Base-by-base conservation (phyloP, 2,888 invertebrate species). In the Temnothorax ravouxi region DNA sequence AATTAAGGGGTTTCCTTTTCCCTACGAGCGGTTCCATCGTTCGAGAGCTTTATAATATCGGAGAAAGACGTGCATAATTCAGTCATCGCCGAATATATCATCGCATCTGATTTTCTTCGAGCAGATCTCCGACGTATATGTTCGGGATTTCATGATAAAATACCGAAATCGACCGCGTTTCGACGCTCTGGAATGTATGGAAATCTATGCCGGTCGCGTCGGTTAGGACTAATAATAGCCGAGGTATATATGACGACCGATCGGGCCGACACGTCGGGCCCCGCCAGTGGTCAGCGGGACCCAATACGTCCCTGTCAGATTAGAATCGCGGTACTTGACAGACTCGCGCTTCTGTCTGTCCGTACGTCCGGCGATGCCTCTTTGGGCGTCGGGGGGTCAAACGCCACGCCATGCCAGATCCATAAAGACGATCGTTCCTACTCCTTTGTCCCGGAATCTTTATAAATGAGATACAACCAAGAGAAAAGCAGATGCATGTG, bases 261-360 rank as follows among this genome's bases (percentile, higher is more conserved):
- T 47, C 79, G 44, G 44, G 81, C 86, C 88, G 91, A 91, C 91
- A 89, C 88, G 88, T 41, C 13, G 56, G 66, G 38, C 29, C 54
- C 50, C 47, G 52, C 56, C 64, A 21, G 79, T 13, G 62, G 75
- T 25, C 84, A 50, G 54, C 87, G 88, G 88, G 66, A 89, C 90
- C 92, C 93, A 93, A 94, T 94, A 94, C 94, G 93, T 94, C 92
- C 92, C 92, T 93, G 94, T 94, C 94, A 94, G 94, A 94, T 94
- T 94, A 94, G 92, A 93, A 94, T 94, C 94, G 93, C 92, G 88
- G 90, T 88, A 91, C 93, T 94, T 94, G 94, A 94, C 94, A 94
- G 94, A 92, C 94, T 94, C 93, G 94, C 94, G 94, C 94, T 94
- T 94, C 94, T 94, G 94, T 94, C 94, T 91, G 94, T 94, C 88